Evolutionary conservation across 1,140 invertebrate species (phyloP), one percentile per base, ranked within the genome.

Genomic region (Bombus haemorrhoidalis): DNA sequence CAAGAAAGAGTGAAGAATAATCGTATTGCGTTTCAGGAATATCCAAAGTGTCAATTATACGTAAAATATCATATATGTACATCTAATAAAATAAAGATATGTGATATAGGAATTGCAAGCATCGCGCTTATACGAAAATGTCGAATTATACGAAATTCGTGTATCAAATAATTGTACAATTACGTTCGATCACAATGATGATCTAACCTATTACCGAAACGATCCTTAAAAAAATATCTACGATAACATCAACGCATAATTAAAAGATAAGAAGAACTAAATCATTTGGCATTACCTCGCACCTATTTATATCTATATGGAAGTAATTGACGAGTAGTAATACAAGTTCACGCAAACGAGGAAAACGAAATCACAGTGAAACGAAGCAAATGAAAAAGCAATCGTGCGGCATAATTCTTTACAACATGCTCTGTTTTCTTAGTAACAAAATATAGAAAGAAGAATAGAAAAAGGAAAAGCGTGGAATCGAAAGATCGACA

Each of bases 341-440:
- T 41, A n/a, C 28, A n/a, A 47, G 34, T 28, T 71, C 18, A 41
- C 57, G 39, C 32, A 47, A 66, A 34, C 10, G 47, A 75, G 47
- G 25, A 5, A n/a, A 62, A 74, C 3, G 32, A 22, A 78, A 71
- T 62, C n/a, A 43, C 62, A 71, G 22, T 71, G 53, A 37, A 79
- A 84, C 37, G 34, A 78, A 79, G 75, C 64, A 69, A 59, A 34
- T 37, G 37, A 78, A 66, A 37, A 78, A 62, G 75, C 75, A 18
- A 71, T 82, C 80, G 69, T 82, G 82, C 82, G 37, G n/a, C 47
- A 69, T 78, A 78, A 71, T 25, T 59, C n/a, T 79, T 75, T 37
- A 12, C 22, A 41, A 53, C 75, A 71, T 79, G 47, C 75, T 77
- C 41, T 78, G 75, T 77, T 71, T 9, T 3, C 28, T 25, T 53